Base-by-base conservation (phyloP, 37 sponge, comb jelly and placozoan species). In the Petrosia ficiformis region DNA sequence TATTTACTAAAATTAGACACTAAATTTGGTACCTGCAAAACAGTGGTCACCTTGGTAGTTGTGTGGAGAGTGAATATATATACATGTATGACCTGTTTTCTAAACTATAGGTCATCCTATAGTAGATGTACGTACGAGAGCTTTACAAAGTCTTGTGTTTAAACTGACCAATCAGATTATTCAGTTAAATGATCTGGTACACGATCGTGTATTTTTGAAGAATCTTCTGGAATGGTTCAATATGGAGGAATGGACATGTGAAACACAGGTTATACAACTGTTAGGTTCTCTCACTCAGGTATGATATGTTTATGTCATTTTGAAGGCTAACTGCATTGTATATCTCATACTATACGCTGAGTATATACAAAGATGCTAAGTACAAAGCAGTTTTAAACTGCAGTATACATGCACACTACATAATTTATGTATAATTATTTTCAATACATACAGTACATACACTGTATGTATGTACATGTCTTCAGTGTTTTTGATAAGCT, bases 211-310 rank as follows among this genome's bases (percentile, higher is more conserved):
- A 16, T 78, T 91, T 39, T 42, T 91, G 6, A 63, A 42, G 24
- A 30, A 63, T 43, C 59, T 91, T 37, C 68, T 91, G 33, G 84
- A 91, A 73, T 91, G 92, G 92, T 91, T 91, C 80, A 91, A 91
- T 77, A 72, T 71, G 52, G 57, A 73, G 35, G 80, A 83, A 31
- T 79, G 80, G 74, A 63, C 80, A n/a, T 42, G 43, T 41, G 90
- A 90, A 63, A 14, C 61, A 2, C 82, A 77, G 26, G 86, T 61
- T 1, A 77, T 90, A 42, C 65, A 37, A 1, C 76, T 90, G 29
- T 44, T 86, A 34, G 25, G n/a, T 26, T 54, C 74, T 39, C 71
- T 86, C 6, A 29, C 76, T 59, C 32, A 83, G 80, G 89, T 83
- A 44, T 30, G 68, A 8, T n/a, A n/a, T n/a, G n/a, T n/a, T n/a